A percentile compares a stretch with the other conserved stretches of the same genome.
Conservation (phyloP, 2,797 vertebrate genomes). For the Rhynchotus rufescens region DNA sequence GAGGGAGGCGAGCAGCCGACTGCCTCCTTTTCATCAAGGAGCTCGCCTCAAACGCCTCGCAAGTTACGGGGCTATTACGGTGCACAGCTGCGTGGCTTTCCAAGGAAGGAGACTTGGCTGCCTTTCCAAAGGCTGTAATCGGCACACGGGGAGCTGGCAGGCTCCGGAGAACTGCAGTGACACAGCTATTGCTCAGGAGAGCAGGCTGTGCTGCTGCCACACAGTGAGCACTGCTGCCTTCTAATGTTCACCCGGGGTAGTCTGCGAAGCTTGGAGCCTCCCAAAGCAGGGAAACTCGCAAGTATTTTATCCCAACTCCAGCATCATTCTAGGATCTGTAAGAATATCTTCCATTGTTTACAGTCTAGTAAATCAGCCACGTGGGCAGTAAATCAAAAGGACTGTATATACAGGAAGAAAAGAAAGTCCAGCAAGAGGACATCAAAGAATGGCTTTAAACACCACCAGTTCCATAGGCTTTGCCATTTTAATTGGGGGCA, state of each 20-base stretch:
- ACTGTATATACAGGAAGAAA: background rate
- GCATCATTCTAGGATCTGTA: background rate
- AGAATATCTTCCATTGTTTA: background rate
- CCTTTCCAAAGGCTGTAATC: slow-evolving; percentile 33
- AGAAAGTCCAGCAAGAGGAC: background rate
- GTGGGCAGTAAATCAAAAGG: background rate
- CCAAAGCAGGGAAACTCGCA: background rate
- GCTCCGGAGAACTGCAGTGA: slow-evolving; percentile 29
- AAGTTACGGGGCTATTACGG: slow-evolving; percentile 25
- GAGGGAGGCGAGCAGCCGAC: slow-evolving; percentile 41
- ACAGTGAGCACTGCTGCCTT: slow-evolving; percentile 65
- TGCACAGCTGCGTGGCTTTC: slow-evolving; percentile 52
- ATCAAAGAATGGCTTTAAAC: background rate
- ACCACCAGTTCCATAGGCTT: background rate
- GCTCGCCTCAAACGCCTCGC: slow-evolving; percentile 32
- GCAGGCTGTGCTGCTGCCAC: background rate
- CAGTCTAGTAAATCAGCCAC: background rate
- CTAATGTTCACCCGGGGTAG: slow-evolving; percentile 58
- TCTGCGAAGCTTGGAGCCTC: slow-evolving; percentile 4
- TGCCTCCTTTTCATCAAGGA: slow-evolving; percentile 58
- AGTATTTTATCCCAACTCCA: background rate
- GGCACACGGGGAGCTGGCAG: slow-evolving; percentile 27
- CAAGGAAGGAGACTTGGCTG: slow-evolving; percentile 58
- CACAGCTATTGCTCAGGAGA: background rate
- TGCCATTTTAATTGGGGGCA: fast-evolving